Evolutionary conservation across 2,113 vertebrate genomes (phyloP), one percentile per base, ranked within the genome.

Genomic region (Geococcyx californianus): DNA sequence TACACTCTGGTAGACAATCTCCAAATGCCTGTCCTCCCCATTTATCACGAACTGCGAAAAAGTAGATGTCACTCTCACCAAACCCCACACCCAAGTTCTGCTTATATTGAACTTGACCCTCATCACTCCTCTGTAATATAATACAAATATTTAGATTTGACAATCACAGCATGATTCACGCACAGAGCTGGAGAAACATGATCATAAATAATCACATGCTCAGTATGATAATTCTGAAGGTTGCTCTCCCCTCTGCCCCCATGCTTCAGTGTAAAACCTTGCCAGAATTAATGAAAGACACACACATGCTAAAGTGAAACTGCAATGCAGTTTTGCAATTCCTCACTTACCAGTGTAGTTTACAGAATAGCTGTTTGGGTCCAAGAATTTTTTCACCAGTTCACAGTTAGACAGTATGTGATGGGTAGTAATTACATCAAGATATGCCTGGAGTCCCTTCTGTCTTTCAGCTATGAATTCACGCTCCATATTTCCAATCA

Each of bases 401-500:
- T 99, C 98, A 91, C 98, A 99, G 84, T 97, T 98, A 73, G 98
- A 99, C 25, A 99, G 98, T 91, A 99, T 94, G 78, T 99, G 99
- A 87, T 99, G 98, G 90, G 99, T 98, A 59, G 99, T 99, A 96
- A 99, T 98, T n/a, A 98, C 98, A 94, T 99, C 99, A 42, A 99
- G 98, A 95, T 99, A 99, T 63, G 98, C 97, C 95, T 99, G 99
- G 60, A 99, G 98, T 67, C 99, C 99, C 76, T 98, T 98, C 97
- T 99, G 99, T 72, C 99, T 98, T 97, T 99, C 99, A 4, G 99
- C 99, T 13, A 99, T 99, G 96, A 99, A 99, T 96, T 99, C 99
- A 44, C 99, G 98, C 72, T 99, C 99, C 99, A 99, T 99, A 97
- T 99, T 99, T 63, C 99, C 99, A 55, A 99, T 98, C 90, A 99